Evolutionary conservation across 2,113 vertebrate species (phyloP).

Genomic region (Carassius auratus): DNA sequence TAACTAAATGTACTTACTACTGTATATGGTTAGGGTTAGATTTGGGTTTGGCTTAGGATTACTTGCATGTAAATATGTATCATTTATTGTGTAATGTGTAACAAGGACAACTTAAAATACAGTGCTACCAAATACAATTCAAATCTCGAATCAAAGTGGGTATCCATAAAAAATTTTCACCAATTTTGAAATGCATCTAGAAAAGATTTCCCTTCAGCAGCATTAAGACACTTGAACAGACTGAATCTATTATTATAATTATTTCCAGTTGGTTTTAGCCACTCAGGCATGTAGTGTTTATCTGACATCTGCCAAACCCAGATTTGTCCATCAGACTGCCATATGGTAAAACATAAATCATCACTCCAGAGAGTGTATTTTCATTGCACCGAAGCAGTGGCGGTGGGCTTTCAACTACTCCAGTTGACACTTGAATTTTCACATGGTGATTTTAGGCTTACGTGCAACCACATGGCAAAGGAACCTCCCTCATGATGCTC

Average conservation of each 20-base stretch:
- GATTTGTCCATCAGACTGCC: slow-evolving; percentile 21
- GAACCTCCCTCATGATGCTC: background rate
- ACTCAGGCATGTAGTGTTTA: slow-evolving; percentile 19
- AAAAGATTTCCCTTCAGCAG: slow-evolving; percentile 13
- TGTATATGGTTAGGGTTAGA: too few relatives aligned
- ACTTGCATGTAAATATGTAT: too few relatives aligned
- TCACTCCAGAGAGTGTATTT: slow-evolving; percentile 10
- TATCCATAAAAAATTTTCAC: background rate
- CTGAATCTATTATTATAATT: slow-evolving; percentile 19
- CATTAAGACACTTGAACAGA: background rate
- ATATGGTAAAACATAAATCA: slow-evolving; percentile 40
- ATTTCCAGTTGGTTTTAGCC: slow-evolving; percentile 20
- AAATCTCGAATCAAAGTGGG: background rate
- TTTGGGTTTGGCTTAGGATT: too few relatives aligned
- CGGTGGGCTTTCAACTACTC: background rate
- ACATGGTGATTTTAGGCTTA: slow-evolving; percentile 3
- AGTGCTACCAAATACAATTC: background rate
- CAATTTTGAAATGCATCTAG: background rate
- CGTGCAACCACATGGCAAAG: slow-evolving; percentile 16
- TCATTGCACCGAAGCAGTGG: background rate
- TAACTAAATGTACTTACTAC: too few relatives aligned
- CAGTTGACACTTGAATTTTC: background rate
- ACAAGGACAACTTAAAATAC: too few relatives aligned
- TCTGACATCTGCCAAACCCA: slow-evolving; percentile 32
- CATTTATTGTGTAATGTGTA: too few relatives aligned